These are phyloP conservation scores for Coreius guichenoti DNA, from an alignment of 2,797 vertebrate genomes.

Conservation along the genomic window DNA sequence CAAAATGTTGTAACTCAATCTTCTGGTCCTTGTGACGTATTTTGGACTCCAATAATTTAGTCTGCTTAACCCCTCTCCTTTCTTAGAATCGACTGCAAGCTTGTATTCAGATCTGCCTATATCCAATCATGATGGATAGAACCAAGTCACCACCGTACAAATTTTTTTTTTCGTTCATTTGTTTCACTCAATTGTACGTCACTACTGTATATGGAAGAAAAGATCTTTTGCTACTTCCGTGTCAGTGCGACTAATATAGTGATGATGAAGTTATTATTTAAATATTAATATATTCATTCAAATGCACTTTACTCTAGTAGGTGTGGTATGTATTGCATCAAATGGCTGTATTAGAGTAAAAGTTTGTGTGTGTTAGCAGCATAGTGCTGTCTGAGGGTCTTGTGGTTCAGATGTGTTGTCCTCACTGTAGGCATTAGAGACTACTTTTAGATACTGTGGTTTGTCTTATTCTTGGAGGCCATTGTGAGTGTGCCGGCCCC, in stretches of 20 bases:
- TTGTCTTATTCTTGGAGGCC: slow-evolving; percentile 21
- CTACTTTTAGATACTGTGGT: slow-evolving; percentile 29
- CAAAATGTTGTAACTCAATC: not conserved
- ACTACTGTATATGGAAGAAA: not conserved
- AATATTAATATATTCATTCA: not conserved
- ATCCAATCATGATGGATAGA: not conserved
- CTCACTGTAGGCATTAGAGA: not conserved
- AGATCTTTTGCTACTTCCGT: not conserved
- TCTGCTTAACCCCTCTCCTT: not conserved
- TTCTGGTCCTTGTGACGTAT: not conserved
- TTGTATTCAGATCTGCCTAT: not conserved
- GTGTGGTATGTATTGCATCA: not conserved
- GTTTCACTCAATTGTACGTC: not conserved
- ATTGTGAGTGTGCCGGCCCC: slow-evolving; percentile 22
- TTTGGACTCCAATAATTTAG: not conserved
- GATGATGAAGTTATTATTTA: not conserved
- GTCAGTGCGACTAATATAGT: not conserved
- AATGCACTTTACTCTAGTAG: not conserved
- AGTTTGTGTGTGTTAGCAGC: not conserved
- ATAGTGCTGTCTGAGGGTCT: not conserved
- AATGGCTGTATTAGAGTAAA: not conserved
- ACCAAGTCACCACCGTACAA: not conserved
- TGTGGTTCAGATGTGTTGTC: slow-evolving; percentile 4
- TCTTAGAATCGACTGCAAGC: not conserved
- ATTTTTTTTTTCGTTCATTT: not conserved